Evolutionary conservation across 2,888 invertebrate species (phyloP), one percentile per base, ranked within the genome.

Genomic region (Diadegma fenestrale): DNA sequence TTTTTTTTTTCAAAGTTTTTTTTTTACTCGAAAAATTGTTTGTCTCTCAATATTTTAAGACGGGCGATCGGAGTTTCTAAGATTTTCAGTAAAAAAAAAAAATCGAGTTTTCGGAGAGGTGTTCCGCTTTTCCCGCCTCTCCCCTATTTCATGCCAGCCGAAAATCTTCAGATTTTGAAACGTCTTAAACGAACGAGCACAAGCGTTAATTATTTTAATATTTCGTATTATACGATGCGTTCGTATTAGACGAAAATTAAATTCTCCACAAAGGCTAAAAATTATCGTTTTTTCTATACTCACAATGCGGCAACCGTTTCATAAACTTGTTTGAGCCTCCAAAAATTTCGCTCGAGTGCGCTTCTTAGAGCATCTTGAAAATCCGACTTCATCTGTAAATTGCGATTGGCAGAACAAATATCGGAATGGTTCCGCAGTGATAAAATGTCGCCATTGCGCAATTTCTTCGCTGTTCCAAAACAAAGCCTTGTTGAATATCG

Each of bases 401-500:
- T n/a, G 0, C 19, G 19, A 22, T 71, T 19, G 10, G 54, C 33
- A 19, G 54, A 37, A 71, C 71, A 71, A 30, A 30, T 37, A 2
- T 51, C 71, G 37, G 51, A 30, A 30, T 71, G 71, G 3, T 12
- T 37, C 71, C 37, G 33, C 37, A 37, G 37, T 22, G 14, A 14
- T n/a, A 33, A 12, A 0, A 71, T 51, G 2, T 71, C 71, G 17
- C 71, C 71, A 19, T 37, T 51, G 12, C 8, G 54, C 37, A 71
- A 71, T 71, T 71, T 71, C 14, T 71, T 71, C 12, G 71, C 71
- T 19, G 71, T 71, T 19, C 51, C 71, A 10, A 51, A 71, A 37
- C 71, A 71, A 37, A 71, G 54, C 3, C 30, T 54, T 1, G 71
- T 71, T 37, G 26, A 26, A 22, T 54, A 71, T 3, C 71, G 71